Conservation (phyloP, 1,140 invertebrate genomes). For the Aphaenogaster floridana region DNA sequence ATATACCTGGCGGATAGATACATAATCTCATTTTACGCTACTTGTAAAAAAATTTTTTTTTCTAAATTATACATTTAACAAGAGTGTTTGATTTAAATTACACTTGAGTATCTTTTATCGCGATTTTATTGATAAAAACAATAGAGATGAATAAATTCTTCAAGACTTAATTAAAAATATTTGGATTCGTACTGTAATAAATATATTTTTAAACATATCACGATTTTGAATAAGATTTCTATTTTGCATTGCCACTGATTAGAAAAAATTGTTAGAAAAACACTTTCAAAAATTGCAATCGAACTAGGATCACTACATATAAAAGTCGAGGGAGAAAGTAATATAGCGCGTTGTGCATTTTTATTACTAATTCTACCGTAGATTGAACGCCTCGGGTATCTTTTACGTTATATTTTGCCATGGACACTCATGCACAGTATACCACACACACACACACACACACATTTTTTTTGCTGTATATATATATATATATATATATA, state of each 20-base stretch:
- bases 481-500: not conserved
- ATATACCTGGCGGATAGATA: not conserved
- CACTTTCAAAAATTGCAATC: constrained; percentile 30
- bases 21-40: not conserved
- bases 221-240: not conserved
- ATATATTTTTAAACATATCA: not conserved
- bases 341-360: constrained; percentile 52
- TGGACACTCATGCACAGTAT: constrained; percentile 7
- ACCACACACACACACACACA: not conserved
- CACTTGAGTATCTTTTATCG: not conserved
- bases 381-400: constrained; percentile 46
- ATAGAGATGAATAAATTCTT: not conserved
- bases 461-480: too few relatives aligned
- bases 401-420: constrained; percentile 62
- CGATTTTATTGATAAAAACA: not conserved
- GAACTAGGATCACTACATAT: not conserved
- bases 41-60: not conserved
- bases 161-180: not conserved
- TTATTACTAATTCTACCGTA: constrained; percentile 66
- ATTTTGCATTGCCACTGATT: not conserved
- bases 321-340: constrained; percentile 66
- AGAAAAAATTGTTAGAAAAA: constrained; percentile 45
- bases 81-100: not conserved
- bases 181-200: not conserved
- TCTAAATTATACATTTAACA: not conserved